Base-by-base conservation (phyloP, 2,113 vertebrate species). In the Pao palembangensis region DNA sequence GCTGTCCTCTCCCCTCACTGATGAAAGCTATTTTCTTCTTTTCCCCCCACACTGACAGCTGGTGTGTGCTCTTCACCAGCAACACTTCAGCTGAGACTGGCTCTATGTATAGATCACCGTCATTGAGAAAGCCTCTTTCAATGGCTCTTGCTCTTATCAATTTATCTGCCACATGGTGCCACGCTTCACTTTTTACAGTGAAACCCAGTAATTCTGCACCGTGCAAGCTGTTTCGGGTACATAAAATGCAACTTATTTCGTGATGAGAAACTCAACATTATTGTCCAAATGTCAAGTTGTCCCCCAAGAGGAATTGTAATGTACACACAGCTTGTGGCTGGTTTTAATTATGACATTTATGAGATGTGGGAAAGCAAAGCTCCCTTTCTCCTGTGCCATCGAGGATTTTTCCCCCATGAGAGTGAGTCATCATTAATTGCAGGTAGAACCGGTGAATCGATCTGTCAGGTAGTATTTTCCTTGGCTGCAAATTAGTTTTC, bases 281-380 rank as follows among this genome's bases (percentile, higher is more conserved):
- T 81, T 75, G 83, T 88, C 76, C 80, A 88, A 89, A 89, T 88
- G 84, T 83, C 87, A 89, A 83, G 71, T 60, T 73, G 71, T 72
- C 84, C 83, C 80, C 74, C 55, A 65, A 75, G 84, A 83, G 64
- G 70, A 61, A 71, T 71, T 70, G 76, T 69, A 83, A 88, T 74
- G 67, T 73, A 80, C 80, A 82, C 71, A 70, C 58, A 67, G 79
- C 71, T 76, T 51, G 69, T 72, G 76, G 77, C 83, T 81, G 62
- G 64, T 77, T 85, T 82, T 89, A 88, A 86, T 88, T 86, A 80
- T 88, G 86, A 84, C 83, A 88, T 87, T 88, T 87, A 86, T 86
- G 82, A 85, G 74, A 83, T 69, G 73, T 82, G 73, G 64, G 70
- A 81, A 60, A 71, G 76, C 68, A 76, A 67, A 72, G 78, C 80